Evolutionary conservation across 2,113 vertebrate genomes (phyloP), one percentile per base, ranked within the genome.

Genomic region (Excalfactoria chinensis): DNA sequence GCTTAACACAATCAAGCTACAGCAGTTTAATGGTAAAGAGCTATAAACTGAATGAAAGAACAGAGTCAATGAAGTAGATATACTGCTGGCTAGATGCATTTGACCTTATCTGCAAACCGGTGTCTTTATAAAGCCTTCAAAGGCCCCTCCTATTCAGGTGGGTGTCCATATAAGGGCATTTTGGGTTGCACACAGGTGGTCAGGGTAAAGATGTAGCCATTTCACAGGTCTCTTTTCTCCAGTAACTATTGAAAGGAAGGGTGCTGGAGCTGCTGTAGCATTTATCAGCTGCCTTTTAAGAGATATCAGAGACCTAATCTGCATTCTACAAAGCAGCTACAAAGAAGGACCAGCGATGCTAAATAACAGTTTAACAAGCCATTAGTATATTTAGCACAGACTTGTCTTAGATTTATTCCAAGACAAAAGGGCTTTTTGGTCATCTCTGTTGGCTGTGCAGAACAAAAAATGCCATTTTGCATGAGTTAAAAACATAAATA

Each of bases 271-370:
- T 74, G 56, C 43, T 55, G 74, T n/a, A 67, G 30, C 30, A 83
- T 53, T n/a, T 13, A 62, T 86, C 64, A 90, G 19, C 89, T 72
- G 58, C 37, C 67, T 68, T 69, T 44, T 92, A 34, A 73, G 89
- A 80, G 15, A 14, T 44, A 22, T 28, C 59, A 25, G 70, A 68
- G 35, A 71, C 41, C 58, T 79, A 62, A 93, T 75, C 58, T 91
- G 41, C 67, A 79, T 89, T 91, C 84, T 64, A 87, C 74, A 91
- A 37, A 72, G 43, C 62, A 59, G 62, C 63, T 96, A 85, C 74
- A 64, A 64, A 93, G 89, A 94, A 85, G 25, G 32, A 87, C 44
- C 53, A 23, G 48, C 7, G 44, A 62, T 75, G 23, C 49, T 82
- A 82, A 79, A 84, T 56, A 73, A 90, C 0, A 0, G 18, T 80